A percentile compares a stretch with the other conserved stretches of the same genome.
Conservation (phyloP, 2,888 invertebrate genomes). For the Leuctra nigra region DNA sequence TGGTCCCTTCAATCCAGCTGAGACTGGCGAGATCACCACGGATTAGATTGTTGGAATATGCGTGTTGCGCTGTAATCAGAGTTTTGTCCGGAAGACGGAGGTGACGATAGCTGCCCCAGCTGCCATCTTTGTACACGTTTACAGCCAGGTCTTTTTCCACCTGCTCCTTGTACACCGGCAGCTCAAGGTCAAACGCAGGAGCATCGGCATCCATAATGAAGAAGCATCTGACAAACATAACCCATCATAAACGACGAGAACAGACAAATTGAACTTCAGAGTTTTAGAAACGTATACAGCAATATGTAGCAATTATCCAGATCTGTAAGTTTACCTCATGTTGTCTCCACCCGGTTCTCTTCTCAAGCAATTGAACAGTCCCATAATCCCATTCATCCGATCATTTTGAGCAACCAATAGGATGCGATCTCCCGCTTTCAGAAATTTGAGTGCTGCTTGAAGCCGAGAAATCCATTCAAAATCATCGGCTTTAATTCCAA, state of each 20-base stretch:
- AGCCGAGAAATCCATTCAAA: no score
- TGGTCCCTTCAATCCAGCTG: slow-evolving; percentile 68
- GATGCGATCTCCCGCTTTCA: no score
- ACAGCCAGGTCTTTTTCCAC: slow-evolving; percentile 66
- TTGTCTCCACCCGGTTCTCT: slow-evolving; percentile 72
- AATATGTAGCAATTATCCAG: no score
- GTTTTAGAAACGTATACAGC: no score
- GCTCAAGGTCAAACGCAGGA: slow-evolving; percentile 56
- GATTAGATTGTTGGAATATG: slow-evolving; percentile 66
- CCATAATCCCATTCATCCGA: slow-evolving; percentile 72
- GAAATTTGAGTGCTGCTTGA: no score
- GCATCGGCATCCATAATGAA: slow-evolving; percentile 53
- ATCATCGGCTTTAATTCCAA: no score
- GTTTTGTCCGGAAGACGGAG: slow-evolving; percentile 51
- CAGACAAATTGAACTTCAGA: no score
- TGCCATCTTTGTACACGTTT: slow-evolving; percentile 66
- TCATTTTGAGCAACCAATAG: slow-evolving; percentile 62
- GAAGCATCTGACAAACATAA: slow-evolving; percentile 39
- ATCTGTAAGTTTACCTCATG: no score
- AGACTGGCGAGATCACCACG: slow-evolving; percentile 83
- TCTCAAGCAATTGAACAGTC: slow-evolving; percentile 81
- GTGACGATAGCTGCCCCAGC: no score
- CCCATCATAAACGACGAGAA: no score
- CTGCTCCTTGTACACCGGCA: slow-evolving; percentile 59
- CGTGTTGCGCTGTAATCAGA: slow-evolving; percentile 52